Evolutionary conservation across 2,888 invertebrate species (phyloP), one percentile per base, ranked within the genome.

Genomic region (Labia minor): DNA sequence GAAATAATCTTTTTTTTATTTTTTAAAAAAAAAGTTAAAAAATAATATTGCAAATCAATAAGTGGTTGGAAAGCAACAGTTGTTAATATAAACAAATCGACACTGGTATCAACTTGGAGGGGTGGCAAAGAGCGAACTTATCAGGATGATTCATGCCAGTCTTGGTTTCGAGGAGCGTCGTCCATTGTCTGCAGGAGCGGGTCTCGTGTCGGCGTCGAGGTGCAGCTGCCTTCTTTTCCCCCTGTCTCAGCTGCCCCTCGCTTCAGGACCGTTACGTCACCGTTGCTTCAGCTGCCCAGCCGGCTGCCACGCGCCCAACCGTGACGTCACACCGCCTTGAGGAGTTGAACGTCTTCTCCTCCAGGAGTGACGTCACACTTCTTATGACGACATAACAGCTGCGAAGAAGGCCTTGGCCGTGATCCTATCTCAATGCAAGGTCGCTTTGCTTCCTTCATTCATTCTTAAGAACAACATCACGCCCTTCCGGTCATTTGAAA

Each of bases 241-340:
- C 49, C 14, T 49, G 49, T 49, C 49, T 49, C 49, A 49, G 49
- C 49, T 49, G 49, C 49, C 49, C 49, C 49, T 49, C 49, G n/a
- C 49, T 49, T 3, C 26, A 26, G 49, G 14, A 49, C 49, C 49
- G 49, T 49, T 49, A 49, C 49, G 49, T 49, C 49, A 49, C 49
- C 49, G 49, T 49, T 49, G 49, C 49, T 49, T 49, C 49, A 49
- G 49, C 49, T 49, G 49, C 49, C 49, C 16, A 49, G 49, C n/a
- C n/a, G 49, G n/a, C 49, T 16, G 49, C 49, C 49, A 49, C 49
- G 49, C 49, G 49, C 49, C 49, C 49, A 16, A 14, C 49, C 49
- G 49, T 49, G 49, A 49, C 49, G 49, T 49, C 49, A 49, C 49
- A n/a, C 4, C 26, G 26, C 49, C 49, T 49, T 49, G 49, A 49